A percentile compares a stretch with the other conserved stretches of the same genome.
phyloP scores from a whole-genome alignment of 1,140 invertebrate genomes.

The Drosophila teissieri region DNA sequence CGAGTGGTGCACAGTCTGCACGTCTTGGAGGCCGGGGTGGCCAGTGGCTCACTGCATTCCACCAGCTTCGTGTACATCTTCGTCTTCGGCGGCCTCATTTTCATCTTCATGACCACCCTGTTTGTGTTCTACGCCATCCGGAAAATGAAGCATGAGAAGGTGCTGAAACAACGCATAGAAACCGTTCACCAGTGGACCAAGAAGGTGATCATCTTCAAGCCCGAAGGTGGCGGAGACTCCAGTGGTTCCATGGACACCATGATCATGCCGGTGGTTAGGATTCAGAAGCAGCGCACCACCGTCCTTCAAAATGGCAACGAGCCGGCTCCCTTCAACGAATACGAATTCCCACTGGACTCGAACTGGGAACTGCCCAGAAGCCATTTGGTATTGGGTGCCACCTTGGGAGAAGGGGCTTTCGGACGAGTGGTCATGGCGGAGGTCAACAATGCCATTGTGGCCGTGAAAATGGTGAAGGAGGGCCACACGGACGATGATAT shows the following conservation, averaged over 20 bases:
- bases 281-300: slow-evolving; percentile 92
- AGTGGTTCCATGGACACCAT: slow-evolving; percentile 86
- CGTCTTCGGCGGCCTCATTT: slow-evolving; percentile 29
- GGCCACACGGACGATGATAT: slow-evolving; percentile 99
- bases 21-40: slow-evolving; percentile 33
- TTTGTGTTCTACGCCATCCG: slow-evolving; percentile 86
- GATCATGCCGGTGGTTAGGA: slow-evolving; percentile 93
- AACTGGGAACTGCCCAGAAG: slow-evolving; percentile 96
- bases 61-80: slow-evolving; percentile 30
- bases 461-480: slow-evolving; percentile 99
- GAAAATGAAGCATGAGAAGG: slow-evolving; percentile 85
- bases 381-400: slow-evolving; percentile 90
- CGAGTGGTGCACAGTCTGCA: slow-evolving; percentile 88
- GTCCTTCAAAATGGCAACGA: slow-evolving; percentile 87
- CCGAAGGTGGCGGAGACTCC: slow-evolving; percentile 86
- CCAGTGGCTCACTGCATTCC: slow-evolving; percentile 21
- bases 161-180: slow-evolving; percentile 91
- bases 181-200: slow-evolving; percentile 94
- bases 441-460: slow-evolving; percentile 93
- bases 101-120: slow-evolving; percentile 51
- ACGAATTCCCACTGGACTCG: slow-evolving; percentile 95
- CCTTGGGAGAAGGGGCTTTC: slow-evolving; percentile 97
- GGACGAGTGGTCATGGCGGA: slow-evolving; percentile 96
- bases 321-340: slow-evolving; percentile 91
- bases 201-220: slow-evolving; percentile 94